A percentile compares a stretch with the other conserved stretches of the same genome.
phyloP scores from a whole-genome alignment of 2,113 vertebrate species.

The Phylloscopus trochilus region DNA sequence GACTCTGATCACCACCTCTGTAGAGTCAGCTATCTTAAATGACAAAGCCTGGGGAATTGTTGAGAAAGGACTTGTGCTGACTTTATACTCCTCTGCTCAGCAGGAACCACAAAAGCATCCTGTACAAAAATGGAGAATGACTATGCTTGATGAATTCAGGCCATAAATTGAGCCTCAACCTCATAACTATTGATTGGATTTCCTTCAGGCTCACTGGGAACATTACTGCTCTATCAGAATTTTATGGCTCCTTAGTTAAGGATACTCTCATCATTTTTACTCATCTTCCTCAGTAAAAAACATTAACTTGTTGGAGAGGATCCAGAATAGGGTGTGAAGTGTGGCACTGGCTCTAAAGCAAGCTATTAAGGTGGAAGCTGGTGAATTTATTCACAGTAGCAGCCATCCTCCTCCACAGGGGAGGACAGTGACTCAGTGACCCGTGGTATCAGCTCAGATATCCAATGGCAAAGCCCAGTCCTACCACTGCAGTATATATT shows the following conservation, averaged over 20 bases:
- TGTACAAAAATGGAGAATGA: constrained; percentile 3
- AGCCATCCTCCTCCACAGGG: neutral
- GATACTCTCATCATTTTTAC: constrained; percentile 50
- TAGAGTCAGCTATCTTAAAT: neutral
- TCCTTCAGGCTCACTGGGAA: neutral
- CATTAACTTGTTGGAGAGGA: constrained; percentile 22
- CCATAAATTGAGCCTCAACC: neutral
- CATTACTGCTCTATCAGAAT: constrained; percentile 23
- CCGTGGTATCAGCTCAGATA: neutral
- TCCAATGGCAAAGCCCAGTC: neutral
- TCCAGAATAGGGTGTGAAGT: constrained; percentile 1
- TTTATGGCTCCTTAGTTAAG: constrained; percentile 42
- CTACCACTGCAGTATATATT: neutral
- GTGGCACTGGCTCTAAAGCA: neutral
- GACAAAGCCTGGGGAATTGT: neutral
- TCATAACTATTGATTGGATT: neutral
- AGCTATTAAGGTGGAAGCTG: neutral
- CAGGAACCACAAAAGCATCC: constrained; percentile 19
- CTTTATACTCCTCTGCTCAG: neutral
- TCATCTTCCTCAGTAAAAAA: constrained; percentile 16
- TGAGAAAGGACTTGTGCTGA: neutral
- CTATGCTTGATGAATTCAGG: neutral
- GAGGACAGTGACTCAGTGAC: neutral
- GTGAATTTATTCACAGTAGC: neutral
- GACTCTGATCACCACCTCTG: neutral